These are phyloP conservation scores for Lucilia sericata DNA, from an alignment of 1,140 invertebrate species.

Conservation along the genomic window DNA sequence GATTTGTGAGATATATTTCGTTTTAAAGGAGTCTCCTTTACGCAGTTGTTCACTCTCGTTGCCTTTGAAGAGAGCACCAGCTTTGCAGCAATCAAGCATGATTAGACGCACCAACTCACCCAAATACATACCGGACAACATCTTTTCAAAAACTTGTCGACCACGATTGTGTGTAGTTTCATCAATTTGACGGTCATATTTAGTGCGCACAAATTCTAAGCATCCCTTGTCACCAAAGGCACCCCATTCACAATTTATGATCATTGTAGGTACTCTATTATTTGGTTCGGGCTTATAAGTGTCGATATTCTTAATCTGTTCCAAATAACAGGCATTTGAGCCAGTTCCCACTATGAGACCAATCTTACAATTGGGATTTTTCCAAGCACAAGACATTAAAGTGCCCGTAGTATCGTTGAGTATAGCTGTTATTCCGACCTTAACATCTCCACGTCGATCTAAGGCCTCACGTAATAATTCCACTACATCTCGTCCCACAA, in stretches of 20 bases:
- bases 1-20: slow-evolving; percentile 97
- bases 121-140: slow-evolving; percentile 91
- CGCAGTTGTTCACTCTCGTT: slow-evolving; percentile 89
- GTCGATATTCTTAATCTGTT: slow-evolving; percentile 71
- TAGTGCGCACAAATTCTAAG: slow-evolving; percentile 84
- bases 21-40: slow-evolving; percentile 73
- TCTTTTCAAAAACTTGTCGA: slow-evolving; percentile 87
- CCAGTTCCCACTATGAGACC: slow-evolving; percentile 81
- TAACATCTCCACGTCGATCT: slow-evolving; percentile 68
- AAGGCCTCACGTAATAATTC: slow-evolving; percentile 82
- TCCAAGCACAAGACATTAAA: slow-evolving; percentile 70
- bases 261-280: slow-evolving; percentile 81
- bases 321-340: slow-evolving; percentile 97
- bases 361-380: slow-evolving; percentile 55
- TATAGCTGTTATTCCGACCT: slow-evolving; percentile 88
- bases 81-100: slow-evolving; percentile 84
- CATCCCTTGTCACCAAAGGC: slow-evolving; percentile 93
- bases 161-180: slow-evolving; percentile 82
- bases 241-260: slow-evolving; percentile 95
- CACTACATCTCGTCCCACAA: slow-evolving; percentile 84
- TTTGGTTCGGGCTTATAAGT: slow-evolving; percentile 56
- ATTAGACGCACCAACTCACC: slow-evolving; percentile 81
- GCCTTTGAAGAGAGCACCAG: slow-evolving; percentile 94
- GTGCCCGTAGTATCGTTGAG: slow-evolving; percentile 98
- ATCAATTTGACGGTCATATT: slow-evolving; percentile 88